Base-by-base conservation (phyloP, 2,888 invertebrate species). In the Drosophila austrosaltans region DNA sequence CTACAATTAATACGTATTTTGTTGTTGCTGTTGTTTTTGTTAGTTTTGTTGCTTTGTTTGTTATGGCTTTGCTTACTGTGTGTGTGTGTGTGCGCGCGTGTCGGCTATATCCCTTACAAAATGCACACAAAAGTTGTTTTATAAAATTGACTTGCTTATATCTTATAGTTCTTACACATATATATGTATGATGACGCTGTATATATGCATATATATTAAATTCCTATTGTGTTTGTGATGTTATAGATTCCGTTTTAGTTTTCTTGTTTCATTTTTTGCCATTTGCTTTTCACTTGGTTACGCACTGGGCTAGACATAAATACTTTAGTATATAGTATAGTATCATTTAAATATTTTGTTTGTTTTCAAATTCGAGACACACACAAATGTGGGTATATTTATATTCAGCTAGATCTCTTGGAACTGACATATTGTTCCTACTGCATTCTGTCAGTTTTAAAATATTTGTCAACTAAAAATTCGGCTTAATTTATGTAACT, bases 71-170 rank as follows among this genome's bases (percentile, higher is more conserved):
- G 65, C 36, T 69, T 68, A 30, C 58, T 69, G 62, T 71, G 70
- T 62, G 53, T 72, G 63, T 36, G 36, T n/a, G n/a, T 59, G 53
- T 54, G 56, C 36, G 32, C 5, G 32, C 1, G 20, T 63, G 25
- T 72, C 28, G 63, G 42, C 25, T 48, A 30, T 36, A 32, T 53
- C 12, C 12, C 12, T 48, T 48, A 48, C 48, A 25, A 48, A 76
- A 70, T 76, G 77, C 78, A 79, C 61, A 64, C 66, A 68, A 76
- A 69, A 69, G 63, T 61, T 68, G 22, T 63, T 36, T 72, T 76
- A 75, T 75, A 69, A 79, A 85, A 85, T 85, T 87, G 85, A 88
- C 87, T 59, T 59, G 44, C 72, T 59, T 67, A 74, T 25, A 66
- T 20, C 48, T 64, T 65, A n/a, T 39, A 2, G 25, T 30, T 22